A percentile compares a stretch with the other conserved stretches of the same genome.
These are phyloP conservation scores for Lamellibrachia columna DNA, from an alignment of 2,888 invertebrate genomes.

Conservation along the genomic window DNA sequence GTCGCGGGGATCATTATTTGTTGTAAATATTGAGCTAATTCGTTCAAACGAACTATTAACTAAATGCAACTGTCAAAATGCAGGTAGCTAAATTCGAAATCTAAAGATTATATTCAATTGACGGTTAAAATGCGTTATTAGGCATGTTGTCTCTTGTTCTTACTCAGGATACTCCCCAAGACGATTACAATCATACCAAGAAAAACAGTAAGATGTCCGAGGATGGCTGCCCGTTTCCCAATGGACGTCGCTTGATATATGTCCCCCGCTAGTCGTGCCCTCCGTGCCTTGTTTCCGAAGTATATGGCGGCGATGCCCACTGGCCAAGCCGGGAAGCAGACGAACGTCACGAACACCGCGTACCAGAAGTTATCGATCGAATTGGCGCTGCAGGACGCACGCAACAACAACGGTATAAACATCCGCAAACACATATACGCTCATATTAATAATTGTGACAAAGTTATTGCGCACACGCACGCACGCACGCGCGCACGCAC, in stretches of 20 bases:
- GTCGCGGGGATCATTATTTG: too few species aligned
- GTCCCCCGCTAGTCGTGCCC: background rate
- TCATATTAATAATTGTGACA: background rate
- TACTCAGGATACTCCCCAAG: too few species aligned
- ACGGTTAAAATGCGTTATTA: too few species aligned
- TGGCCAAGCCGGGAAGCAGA: background rate
- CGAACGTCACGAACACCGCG: background rate
- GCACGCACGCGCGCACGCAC: background rate
- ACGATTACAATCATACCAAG: background rate
- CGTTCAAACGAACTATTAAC: too few species aligned
- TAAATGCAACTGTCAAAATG: too few species aligned
- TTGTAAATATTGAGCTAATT: too few species aligned
- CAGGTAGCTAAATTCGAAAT: too few species aligned
- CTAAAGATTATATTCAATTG: too few species aligned
- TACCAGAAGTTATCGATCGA: slow-evolving; percentile 16
- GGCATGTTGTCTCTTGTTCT: too few species aligned
- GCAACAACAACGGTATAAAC: background rate
- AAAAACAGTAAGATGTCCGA: background rate
- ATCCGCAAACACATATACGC: background rate
- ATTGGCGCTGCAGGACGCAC: background rate
- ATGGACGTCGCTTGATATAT: background rate
- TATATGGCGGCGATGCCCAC: background rate
- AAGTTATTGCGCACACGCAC: background rate
- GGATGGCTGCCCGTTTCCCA: background rate
- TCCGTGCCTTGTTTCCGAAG: background rate